Percentiles rank a stretch among this genome's conserved stretches.
Evolutionary conservation across 2,797 vertebrate genomes (phyloP).

Genomic region (Coccyzus lansbergi): DNA sequence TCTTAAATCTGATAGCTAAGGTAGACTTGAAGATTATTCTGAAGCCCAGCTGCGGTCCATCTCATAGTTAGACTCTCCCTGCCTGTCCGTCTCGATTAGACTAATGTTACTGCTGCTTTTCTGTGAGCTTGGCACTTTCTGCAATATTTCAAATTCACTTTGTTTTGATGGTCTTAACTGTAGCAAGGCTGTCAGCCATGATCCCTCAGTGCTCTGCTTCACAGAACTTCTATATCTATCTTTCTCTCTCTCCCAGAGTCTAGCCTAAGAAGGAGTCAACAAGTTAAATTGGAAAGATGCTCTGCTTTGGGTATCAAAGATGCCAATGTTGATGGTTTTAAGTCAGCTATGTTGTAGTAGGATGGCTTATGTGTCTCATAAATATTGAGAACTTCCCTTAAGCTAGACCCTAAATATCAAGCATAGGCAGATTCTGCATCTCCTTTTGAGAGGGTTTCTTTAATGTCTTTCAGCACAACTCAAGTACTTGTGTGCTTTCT

Average conservation of each 20-base stretch:
- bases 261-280: not conserved
- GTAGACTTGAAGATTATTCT: not conserved
- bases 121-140: not conserved
- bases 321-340: not conserved
- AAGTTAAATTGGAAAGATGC: not conserved
- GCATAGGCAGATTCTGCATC: not conserved
- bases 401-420: not conserved
- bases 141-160: not conserved
- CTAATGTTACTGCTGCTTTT: not conserved
- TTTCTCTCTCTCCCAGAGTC: not conserved
- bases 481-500: conserved; percentile 21
- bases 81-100: not conserved
- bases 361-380: not conserved
- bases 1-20: not conserved
- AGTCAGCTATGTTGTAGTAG: not conserved
- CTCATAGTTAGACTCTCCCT: not conserved
- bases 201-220: not conserved
- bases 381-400: not conserved
- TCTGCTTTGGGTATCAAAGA: not conserved
- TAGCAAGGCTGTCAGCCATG: not conserved
- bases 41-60: not conserved
- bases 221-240: not conserved
- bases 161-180: not conserved
- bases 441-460: not conserved
- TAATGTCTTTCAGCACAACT: conserved; percentile 32